A percentile compares a stretch with the other conserved stretches of the same genome.
Evolutionary conservation across 2,888 invertebrate genomes (phyloP).

Genomic region (Cetonia aurata): DNA sequence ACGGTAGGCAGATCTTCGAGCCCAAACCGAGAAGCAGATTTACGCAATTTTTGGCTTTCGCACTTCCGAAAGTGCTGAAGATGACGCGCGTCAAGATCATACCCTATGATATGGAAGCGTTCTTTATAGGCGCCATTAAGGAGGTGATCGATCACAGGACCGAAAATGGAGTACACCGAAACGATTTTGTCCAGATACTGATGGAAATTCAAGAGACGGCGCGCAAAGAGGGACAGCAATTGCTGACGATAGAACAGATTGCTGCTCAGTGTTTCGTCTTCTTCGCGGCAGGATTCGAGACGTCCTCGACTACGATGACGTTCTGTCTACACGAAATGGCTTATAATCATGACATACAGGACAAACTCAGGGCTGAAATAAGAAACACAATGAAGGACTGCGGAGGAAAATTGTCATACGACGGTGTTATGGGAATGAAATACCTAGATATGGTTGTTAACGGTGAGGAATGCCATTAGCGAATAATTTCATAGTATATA

Average conservation of each 20-base stretch:
- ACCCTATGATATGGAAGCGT: neutral
- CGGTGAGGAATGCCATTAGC: conserved; percentile 52
- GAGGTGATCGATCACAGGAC: neutral
- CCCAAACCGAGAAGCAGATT: neutral
- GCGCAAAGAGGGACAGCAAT: neutral
- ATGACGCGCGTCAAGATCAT: neutral
- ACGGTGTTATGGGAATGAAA: conserved; percentile 65
- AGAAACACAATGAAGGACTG: conserved; percentile 55
- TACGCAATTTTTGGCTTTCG: neutral
- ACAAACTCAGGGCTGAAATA: conserved; percentile 64
- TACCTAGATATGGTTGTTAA: conserved; percentile 66
- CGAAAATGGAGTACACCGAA: neutral
- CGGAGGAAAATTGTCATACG: conserved; percentile 62
- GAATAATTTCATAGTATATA: neutral
- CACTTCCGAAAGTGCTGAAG: neutral
- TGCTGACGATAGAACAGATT: conserved; percentile 47
- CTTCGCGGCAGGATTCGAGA: conserved; percentile 66
- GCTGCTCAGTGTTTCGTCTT: conserved; percentile 63
- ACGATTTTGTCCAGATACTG: neutral
- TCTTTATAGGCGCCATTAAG: conserved; percentile 7
- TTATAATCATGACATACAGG: conserved; percentile 62
- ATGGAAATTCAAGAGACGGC: conserved; percentile 1
- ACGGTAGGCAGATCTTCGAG: conserved; percentile 53
- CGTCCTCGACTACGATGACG: conserved; percentile 63
- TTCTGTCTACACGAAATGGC: conserved; percentile 64